Conservation (phyloP, 2,113 vertebrate species). For the Podarcis muralis region DNA sequence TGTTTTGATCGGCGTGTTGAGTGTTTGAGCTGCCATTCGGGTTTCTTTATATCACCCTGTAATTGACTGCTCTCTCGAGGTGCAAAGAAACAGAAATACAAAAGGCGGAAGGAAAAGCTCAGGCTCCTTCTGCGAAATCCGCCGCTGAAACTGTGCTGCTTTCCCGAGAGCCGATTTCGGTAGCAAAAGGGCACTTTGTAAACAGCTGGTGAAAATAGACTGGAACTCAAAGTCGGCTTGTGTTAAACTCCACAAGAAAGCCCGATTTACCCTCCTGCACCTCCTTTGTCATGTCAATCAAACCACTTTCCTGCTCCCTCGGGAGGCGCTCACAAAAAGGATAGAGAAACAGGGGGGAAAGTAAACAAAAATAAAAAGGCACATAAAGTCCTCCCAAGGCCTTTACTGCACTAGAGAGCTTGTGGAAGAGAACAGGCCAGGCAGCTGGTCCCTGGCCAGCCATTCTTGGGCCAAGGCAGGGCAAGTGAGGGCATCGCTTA, state of each 20-base stretch:
- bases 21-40: slow-evolving; percentile 65
- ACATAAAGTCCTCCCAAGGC: neutral
- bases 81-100: slow-evolving; percentile 49
- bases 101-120: slow-evolving; percentile 41
- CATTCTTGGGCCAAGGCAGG: neutral
- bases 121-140: slow-evolving; percentile 54
- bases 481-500: slow-evolving; percentile 53
- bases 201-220: slow-evolving; percentile 72
- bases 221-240: slow-evolving; percentile 63
- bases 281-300: slow-evolving; percentile 77
- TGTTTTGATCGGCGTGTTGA: slow-evolving; percentile 72
- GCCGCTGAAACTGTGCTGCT: slow-evolving; percentile 39
- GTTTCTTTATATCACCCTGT: slow-evolving; percentile 71
- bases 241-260: slow-evolving; percentile 68
- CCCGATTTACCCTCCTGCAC: slow-evolving; percentile 64
- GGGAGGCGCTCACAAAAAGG: slow-evolving; percentile 69
- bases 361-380: neutral
- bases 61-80: slow-evolving; percentile 73
- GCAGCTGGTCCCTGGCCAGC: neutral
- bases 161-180: slow-evolving; percentile 63
- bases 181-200: slow-evolving; percentile 71
- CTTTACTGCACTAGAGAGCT: slow-evolving; percentile 38
- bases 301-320: slow-evolving; percentile 74
- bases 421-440: fast-evolving
- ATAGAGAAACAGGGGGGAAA: slow-evolving; percentile 15